Percentiles rank a stretch among this genome's conserved stretches.
phyloP scores from a whole-genome alignment of 2,113 vertebrate genomes.

The Pyrgilauda ruficollis region DNA sequence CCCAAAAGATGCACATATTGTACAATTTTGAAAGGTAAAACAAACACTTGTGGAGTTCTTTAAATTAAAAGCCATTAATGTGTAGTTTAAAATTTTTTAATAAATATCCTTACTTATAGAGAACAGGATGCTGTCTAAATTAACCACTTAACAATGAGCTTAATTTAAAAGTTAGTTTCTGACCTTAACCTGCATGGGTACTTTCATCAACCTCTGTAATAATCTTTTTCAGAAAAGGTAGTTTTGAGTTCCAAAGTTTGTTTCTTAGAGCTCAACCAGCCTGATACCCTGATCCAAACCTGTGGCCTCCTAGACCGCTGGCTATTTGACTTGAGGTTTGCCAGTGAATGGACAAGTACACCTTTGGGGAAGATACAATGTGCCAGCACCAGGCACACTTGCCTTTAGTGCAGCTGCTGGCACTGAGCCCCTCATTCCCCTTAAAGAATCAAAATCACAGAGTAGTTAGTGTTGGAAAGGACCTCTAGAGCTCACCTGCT shows the following conservation, averaged over 20 bases:
- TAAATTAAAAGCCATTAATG: background rate
- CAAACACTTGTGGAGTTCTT: background rate
- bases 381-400: background rate
- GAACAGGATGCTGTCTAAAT: background rate
- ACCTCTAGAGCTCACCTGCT: background rate
- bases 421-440: background rate
- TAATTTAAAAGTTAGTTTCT: background rate
- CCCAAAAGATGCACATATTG: background rate
- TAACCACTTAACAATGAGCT: background rate
- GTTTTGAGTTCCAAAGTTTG: background rate
- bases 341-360: background rate
- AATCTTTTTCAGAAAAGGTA: background rate
- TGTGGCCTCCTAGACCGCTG: rapidly evolving
- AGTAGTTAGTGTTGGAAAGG: background rate
- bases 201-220: background rate
- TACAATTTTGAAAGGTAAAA: background rate
- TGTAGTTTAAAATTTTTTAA: background rate
- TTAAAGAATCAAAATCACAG: background rate
- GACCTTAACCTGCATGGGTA: background rate
- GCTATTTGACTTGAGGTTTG: background rate
- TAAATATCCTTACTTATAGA: background rate
- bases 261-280: background rate
- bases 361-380: rapidly evolving
- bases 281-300: background rate
- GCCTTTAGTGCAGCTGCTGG: background rate